Evolutionary conservation across 2,113 vertebrate species (phyloP).

Genomic region (Tursiops truncatus): DNA sequence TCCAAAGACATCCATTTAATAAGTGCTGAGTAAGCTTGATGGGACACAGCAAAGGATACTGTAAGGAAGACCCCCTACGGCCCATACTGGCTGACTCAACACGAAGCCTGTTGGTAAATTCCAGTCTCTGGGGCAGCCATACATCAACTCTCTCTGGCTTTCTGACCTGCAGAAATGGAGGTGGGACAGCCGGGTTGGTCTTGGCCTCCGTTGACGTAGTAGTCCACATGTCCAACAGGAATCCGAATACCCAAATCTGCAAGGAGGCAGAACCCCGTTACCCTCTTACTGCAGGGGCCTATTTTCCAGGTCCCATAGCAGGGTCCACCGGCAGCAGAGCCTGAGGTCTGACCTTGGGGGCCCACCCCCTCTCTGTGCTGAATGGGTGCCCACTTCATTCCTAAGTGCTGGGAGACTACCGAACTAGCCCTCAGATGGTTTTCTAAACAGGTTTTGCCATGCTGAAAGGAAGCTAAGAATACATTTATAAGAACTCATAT

Average conservation of each 20-base stretch:
- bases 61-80: background rate
- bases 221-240: constrained; percentile 96
- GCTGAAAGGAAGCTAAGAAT: background rate
- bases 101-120: background rate
- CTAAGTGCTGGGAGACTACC: background rate
- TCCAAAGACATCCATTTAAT: background rate
- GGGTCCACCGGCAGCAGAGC: background rate
- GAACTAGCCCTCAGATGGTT: background rate
- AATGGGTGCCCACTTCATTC: background rate
- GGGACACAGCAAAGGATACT: background rate
- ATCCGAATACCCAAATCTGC: constrained; percentile 97
- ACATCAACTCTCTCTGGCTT: background rate
- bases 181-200: constrained; percentile 93
- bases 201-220: constrained; percentile 94
- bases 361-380: background rate
- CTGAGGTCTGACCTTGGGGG: background rate
- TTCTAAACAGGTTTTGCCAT: background rate
- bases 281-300: background rate
- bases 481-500: background rate
- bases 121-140: background rate
- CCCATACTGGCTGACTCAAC: background rate
- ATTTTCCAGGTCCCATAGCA: background rate
- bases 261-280: constrained; percentile 53
- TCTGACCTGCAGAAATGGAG: constrained; percentile 81
- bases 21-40: background rate